Evolutionary conservation across 2,888 invertebrate species (phyloP).

Genomic region (Pammene aurita): DNA sequence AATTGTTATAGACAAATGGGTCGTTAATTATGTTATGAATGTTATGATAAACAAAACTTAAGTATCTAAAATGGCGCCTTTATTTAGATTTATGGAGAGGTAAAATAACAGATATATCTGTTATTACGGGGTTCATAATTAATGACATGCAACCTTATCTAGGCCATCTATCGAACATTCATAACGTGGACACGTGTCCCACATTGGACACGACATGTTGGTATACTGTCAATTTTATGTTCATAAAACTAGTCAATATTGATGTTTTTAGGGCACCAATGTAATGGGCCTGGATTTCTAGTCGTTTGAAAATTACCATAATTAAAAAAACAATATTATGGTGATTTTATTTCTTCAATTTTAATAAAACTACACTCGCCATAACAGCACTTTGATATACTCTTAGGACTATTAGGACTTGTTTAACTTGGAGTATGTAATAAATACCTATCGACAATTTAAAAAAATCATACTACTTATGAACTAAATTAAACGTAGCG

Average conservation of each 20-base stretch:
- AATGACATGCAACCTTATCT: conserved; percentile 27
- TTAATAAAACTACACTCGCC: too few species aligned
- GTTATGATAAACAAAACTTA: too few species aligned
- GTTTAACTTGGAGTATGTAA: too few species aligned
- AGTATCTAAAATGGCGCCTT: too few species aligned
- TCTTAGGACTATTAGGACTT: too few species aligned
- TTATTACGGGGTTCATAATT: conserved; percentile 5
- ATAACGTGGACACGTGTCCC: conserved; percentile 26
- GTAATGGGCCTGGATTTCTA: conserved; percentile 6
- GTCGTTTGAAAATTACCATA: neutral
- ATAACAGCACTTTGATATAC: too few species aligned
- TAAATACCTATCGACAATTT: too few species aligned
- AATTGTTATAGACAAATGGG: too few species aligned
- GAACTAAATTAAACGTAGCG: too few species aligned
- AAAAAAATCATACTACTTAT: too few species aligned
- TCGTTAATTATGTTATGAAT: too few species aligned
- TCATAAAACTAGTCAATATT: conserved; percentile 7
- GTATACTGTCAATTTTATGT: conserved; percentile 17
- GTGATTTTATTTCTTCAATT: too few species aligned
- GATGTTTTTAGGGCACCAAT: conserved; percentile 15
- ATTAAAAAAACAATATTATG: neutral
- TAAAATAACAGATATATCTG: neutral
- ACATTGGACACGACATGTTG: conserved; percentile 19
- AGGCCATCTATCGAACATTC: conserved; percentile 33
- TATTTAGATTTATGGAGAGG: neutral